These are phyloP conservation scores for Catharus ustulatus DNA, from an alignment of 2,797 vertebrate species.

Conservation along the genomic window DNA sequence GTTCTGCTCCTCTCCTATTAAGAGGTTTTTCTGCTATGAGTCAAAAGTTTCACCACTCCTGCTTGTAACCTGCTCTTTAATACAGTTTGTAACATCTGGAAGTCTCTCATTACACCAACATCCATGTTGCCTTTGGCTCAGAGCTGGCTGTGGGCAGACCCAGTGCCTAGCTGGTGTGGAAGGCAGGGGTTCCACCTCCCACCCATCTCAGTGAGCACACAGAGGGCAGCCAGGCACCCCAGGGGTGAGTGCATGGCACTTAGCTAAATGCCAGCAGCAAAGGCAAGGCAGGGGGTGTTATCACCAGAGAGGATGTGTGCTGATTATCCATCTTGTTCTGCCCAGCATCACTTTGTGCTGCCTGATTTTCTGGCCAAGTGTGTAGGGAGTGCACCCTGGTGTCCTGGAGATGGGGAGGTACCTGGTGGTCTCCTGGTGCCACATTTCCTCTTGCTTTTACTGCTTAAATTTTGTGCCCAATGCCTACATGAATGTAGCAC, in stretches of 20 bases:
- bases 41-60: background rate
- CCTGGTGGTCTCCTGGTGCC: background rate
- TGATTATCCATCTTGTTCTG: background rate
- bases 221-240: background rate
- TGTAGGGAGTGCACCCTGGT: accelerated
- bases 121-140: background rate
- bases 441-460: background rate
- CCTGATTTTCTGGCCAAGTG: background rate
- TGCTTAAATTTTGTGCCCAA: background rate
- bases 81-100: background rate
- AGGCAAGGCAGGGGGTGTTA: background rate
- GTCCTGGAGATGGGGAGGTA: background rate
- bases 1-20: background rate
- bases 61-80: background rate
- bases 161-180: background rate
- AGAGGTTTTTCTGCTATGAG: background rate
- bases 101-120: background rate
- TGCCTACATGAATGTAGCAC: background rate
- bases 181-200: background rate
- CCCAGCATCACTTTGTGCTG: background rate
- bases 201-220: background rate
- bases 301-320: accelerated
- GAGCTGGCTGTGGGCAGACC: accelerated
- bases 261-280: background rate
- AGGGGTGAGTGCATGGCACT: accelerated